Base-by-base conservation (phyloP, 2,888 invertebrate species). In the Lysandra coridon region DNA sequence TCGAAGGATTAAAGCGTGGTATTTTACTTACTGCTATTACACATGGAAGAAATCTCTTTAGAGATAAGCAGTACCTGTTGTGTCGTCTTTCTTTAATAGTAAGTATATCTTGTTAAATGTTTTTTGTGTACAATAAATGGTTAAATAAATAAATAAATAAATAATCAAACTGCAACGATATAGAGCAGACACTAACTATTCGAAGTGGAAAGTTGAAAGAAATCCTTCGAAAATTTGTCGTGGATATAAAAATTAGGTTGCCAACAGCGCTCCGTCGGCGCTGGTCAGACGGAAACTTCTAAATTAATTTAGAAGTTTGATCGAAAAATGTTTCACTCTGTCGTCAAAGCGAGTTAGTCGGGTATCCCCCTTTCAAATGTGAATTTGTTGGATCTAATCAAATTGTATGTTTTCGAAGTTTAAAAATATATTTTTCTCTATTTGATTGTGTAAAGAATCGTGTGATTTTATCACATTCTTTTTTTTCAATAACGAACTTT, bases 261-360 rank as follows among this genome's bases (percentile, higher is more conserved):
- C 81, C 81, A 83, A 80, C 87, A 85, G 82, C 86, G 81, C 81
- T 81, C 81, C 74, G 79, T 40, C 73, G 74, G 75, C 62, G 85
- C 83, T 85, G 89, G 88, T 88, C 89, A 88, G 88, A 87, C 85
- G 86, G 86, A 85, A 90, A 91, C 89, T 92, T 91, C 86, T 86
- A 91, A 92, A 92, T 92, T 92, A 92, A 92, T 92, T 91, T 91
- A 86, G 82, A 91, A 92, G 88, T 92, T 92, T 89, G 89, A 92
- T 91, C 88, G 91, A 91, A 91, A 91, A 92, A 91, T 91, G 86
- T 90, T 90, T 88, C 88, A 84, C 87, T 86, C 86, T 86, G 84
- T 85, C 88, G 86, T 84, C 84, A 85, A 84, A 88, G 79, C 53
- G 76, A 76, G 76, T 76, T 76, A 76, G 76, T 12, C 5, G 49